Evolutionary conservation across 2,888 invertebrate genomes (phyloP).

Genomic region (Apantesis nais): DNA sequence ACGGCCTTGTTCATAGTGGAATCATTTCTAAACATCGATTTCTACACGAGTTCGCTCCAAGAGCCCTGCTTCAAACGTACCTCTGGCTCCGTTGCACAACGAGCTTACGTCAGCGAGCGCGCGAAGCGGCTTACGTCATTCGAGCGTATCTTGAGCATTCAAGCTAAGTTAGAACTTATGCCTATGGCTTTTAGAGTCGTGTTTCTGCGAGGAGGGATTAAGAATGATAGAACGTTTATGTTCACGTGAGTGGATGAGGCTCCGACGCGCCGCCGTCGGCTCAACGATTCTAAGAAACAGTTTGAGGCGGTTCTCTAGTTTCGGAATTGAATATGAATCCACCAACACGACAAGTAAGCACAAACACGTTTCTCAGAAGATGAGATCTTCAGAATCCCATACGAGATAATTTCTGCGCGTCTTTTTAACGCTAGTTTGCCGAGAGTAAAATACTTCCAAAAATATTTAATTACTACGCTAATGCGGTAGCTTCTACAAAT

Average conservation of each 20-base stretch:
- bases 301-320: conserved; percentile 80
- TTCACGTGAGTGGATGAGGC: conserved; percentile 85
- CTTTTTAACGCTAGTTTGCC: conserved; percentile 17
- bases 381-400: conserved; percentile 37
- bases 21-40: conserved; percentile 81
- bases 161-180: conserved; percentile 71
- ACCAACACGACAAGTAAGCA: conserved; percentile 63
- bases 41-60: conserved; percentile 81
- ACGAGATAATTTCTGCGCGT: conserved; percentile 38
- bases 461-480: background rate
- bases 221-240: conserved; percentile 83
- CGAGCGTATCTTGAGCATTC: conserved; percentile 67
- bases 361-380: conserved; percentile 59
- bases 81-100: conserved; percentile 84
- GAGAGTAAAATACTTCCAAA: background rate
- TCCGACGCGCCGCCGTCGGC: conserved; percentile 82
- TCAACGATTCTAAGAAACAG: conserved; percentile 82
- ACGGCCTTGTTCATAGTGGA: conserved; percentile 70
- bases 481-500: conserved; percentile 2
- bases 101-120: conserved; percentile 84
- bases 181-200: conserved; percentile 57
- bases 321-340: conserved; percentile 81
- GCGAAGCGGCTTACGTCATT: conserved; percentile 84
- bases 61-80: conserved; percentile 81
- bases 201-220: conserved; percentile 58